Evolutionary conservation across 2,888 invertebrate genomes (phyloP), one percentile per base, ranked within the genome.

Genomic region (Eumacrocentrus americanus): DNA sequence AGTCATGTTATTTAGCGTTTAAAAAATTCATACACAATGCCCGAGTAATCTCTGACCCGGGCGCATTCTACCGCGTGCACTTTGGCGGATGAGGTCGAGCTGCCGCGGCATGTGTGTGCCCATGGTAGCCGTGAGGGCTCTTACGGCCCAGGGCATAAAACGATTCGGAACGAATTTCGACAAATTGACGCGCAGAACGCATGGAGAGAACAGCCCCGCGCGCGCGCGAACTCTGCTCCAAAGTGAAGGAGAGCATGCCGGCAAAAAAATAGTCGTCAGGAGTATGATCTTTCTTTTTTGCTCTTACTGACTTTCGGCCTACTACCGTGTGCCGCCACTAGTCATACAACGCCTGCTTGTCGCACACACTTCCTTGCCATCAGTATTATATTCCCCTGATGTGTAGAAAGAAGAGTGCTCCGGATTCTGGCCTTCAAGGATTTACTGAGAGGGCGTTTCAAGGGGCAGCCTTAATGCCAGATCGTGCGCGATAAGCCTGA

Each of bases 81-180:
- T 56, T 4, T 50, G 50, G 29, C 11, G 22, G 29, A 29, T n/a
- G 29, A 29, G 29, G 51, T 52, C 51, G 34, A 22, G 18, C 22
- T 34, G 29, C 16, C 25, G 46, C 46, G n/a, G 25, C 40, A 18
- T 9, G 38, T 77, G 78, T 78, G 75, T 79, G 75, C 74, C 73
- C 67, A 78, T 77, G 78, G 78, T 78, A 78, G 78, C 78, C 68
- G 46, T 5, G 14, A 62, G 73, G 71, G 70, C 70, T 56, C 65
- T 59, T 71, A 69, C 74, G 47, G 62, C 62, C 64, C 58, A 40
- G 73, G 74, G 74, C 79, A 78, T 80, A 80, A 80, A 80, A 80
- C 79, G 78, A 80, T 78, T 78, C 80, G 80, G 80, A 80, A 80
- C 80, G 80, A 80, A 80, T 80, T 79, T 77, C 79, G 80, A 80